Base-by-base conservation (phyloP, 2,113 vertebrate species). In the Regulus satrapa region DNA sequence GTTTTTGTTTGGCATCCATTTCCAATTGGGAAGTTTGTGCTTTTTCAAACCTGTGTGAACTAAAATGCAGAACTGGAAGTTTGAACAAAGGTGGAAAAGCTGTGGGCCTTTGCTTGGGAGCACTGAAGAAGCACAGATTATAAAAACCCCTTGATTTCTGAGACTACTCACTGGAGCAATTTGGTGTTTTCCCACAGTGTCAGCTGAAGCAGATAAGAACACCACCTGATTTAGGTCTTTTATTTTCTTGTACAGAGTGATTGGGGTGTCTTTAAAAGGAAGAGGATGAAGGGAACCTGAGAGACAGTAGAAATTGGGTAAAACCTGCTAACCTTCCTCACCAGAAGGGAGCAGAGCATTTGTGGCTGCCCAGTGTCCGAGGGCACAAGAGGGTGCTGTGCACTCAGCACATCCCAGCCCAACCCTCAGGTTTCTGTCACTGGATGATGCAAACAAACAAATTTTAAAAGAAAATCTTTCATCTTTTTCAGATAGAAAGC, bases 341-440 rank as follows among this genome's bases (percentile, higher is more conserved):
- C 9, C 5, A 4, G 40, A 17, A 56, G 52, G 64, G 54, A 52
- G 8, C 31, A 8, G 56, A 26, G 45, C 24, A 69, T 51, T 3
- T 15, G 40, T 48, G 76, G n/a, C 10, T 64, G 69, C 21, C 43
- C 8, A 2, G 59, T 38, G 61, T 36, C 32, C 13, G 4, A 55
- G 63, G 82, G 95, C 95, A 96, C 92, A 83, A 96, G 96, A 97
- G 94, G 96, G 94, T 94, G 96, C 95, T 97, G 76, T 90, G 72
- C 76, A 15, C 94, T 56, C 69, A 90, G 77, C 43, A 56, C 69
- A 91, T 5, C 54, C 18, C 78, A 51, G 34, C 32, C 45, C 29
- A 38, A 29, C 13, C 23, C 43, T 19, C 18, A 23, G 26, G 19
- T 26, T 45, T 5, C 36, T 54, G 29, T 1, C 32, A 48, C 72